Evolutionary conservation across 2,113 vertebrate species (phyloP), one percentile per base, ranked within the genome.

Genomic region (Ammodytes marinus): DNA sequence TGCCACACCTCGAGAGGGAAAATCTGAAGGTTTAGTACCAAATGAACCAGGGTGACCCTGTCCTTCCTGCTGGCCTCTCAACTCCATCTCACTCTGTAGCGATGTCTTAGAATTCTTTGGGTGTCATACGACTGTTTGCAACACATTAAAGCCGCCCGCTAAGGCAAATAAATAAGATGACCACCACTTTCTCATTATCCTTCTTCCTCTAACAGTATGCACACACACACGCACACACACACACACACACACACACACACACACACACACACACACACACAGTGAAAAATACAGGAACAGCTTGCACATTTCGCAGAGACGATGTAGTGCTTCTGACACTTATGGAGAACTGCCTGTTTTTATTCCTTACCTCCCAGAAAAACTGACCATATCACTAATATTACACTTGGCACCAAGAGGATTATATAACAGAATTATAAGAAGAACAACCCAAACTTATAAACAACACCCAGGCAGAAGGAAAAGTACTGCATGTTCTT

Each of bases 271-370:
- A 74, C n/a, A 39, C 43, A 54, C 61, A 35, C 55, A 61, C 77
- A 68, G n/a, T n/a, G n/a, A n/a, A n/a, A n/a, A 68, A 79, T 66
- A 85, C 58, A 77, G 64, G 2, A 45, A 88, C 79, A 87, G 88
- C 85, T 87, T 90, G 86, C 66, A 45, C 66, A 47, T 88, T 89
- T 90, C 83, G 84, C 82, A 89, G 80, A 86, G 49, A 74, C 66
- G 53, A 67, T 57, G 50, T 27, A 37, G 45, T 45, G 80, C 61
- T 85, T 90, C 88, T 27, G 27, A 85, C 88, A 87, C 82, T 66
- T 79, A 10, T 0, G 2, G 14, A 39, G 52, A 77, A 70, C 69
- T 69, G 78, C 45, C 19, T 76, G 65, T 63, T 78, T 78, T 76
- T 42, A 64, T 75, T 83, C 72, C 35, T 75, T 83, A 68, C 35